A percentile compares a stretch with the other conserved stretches of the same genome.
phyloP scores from a whole-genome alignment of 2,888 invertebrate species.

The Calephelis perditalis region DNA sequence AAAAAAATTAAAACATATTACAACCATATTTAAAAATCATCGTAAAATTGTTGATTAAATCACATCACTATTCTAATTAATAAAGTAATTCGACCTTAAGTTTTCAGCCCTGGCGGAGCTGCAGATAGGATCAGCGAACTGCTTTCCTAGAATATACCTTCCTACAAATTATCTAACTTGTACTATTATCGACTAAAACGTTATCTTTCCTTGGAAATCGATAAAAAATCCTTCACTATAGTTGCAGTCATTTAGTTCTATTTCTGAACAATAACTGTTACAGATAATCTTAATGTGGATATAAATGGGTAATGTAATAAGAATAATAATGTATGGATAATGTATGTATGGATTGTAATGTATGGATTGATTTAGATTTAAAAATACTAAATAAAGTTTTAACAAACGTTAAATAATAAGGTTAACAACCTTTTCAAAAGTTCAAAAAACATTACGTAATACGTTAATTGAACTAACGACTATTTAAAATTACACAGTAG shows the following conservation, averaged over 20 bases:
- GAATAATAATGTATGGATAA: too few relatives aligned
- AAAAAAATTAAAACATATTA: too few relatives aligned
- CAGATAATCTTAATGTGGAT: too few relatives aligned
- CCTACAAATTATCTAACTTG: constrained; percentile 27
- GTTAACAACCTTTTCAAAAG: too few relatives aligned
- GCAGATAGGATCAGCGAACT: constrained; percentile 41
- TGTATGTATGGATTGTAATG: too few relatives aligned
- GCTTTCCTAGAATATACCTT: constrained; percentile 41
- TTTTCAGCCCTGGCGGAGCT: constrained; percentile 24
- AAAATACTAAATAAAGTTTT: too few relatives aligned
- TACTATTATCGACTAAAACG: constrained; percentile 31
- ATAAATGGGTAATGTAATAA: too few relatives aligned
- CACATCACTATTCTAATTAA: constrained; percentile 44
- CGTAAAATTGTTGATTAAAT: background rate
- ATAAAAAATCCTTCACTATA: background rate
- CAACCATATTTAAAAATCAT: background rate
- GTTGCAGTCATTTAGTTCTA: background rate
- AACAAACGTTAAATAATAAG: too few relatives aligned
- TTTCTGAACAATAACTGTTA: background rate
- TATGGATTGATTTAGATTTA: too few relatives aligned
- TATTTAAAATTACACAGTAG: too few relatives aligned
- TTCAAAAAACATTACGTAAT: too few relatives aligned
- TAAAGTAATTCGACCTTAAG: constrained; percentile 38
- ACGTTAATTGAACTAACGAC: too few relatives aligned
- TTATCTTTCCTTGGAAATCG: constrained; percentile 1